phyloP scores from a whole-genome alignment of 2,113 vertebrate species.

The Emydura subglobosa region DNA sequence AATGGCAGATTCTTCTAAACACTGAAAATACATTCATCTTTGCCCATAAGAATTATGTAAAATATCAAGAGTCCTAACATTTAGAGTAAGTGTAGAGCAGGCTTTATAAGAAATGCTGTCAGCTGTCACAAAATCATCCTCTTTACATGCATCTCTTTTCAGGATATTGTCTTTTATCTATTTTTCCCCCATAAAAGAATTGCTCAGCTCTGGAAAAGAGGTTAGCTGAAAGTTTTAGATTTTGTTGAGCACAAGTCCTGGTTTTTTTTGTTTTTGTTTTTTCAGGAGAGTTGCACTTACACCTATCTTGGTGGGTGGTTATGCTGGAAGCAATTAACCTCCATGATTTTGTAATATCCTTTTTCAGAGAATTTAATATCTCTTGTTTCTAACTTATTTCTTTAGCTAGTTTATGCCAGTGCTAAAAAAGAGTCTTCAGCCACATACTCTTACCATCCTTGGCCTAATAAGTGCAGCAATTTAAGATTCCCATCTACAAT shows the following conservation, averaged over 20 bases:
- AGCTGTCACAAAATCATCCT: neutral
- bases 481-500: neutral
- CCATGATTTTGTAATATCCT: conserved; percentile 49
- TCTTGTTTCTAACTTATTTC: conserved; percentile 2
- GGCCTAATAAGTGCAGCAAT: conserved; percentile 2
- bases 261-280: neutral
- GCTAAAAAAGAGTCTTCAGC: neutral
- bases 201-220: conserved; percentile 42
- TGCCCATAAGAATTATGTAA: neutral
- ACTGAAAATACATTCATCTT: neutral
- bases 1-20: neutral
- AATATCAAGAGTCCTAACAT: neutral
- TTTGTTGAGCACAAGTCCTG: conserved; percentile 5
- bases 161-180: neutral
- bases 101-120: neutral
- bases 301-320: conserved; percentile 43
- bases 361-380: conserved; percentile 62
- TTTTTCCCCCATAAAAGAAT: conserved; percentile 21
- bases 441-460: conserved; percentile 30
- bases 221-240: conserved; percentile 49
- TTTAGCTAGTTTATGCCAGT: conserved; percentile 35
- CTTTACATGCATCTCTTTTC: neutral
- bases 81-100: neutral
- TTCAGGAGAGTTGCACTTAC: conserved; percentile 64
- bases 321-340: conserved; percentile 68